Base-by-base conservation (phyloP, 2,888 invertebrate genomes). In the Mechanitis mazaeus region DNA sequence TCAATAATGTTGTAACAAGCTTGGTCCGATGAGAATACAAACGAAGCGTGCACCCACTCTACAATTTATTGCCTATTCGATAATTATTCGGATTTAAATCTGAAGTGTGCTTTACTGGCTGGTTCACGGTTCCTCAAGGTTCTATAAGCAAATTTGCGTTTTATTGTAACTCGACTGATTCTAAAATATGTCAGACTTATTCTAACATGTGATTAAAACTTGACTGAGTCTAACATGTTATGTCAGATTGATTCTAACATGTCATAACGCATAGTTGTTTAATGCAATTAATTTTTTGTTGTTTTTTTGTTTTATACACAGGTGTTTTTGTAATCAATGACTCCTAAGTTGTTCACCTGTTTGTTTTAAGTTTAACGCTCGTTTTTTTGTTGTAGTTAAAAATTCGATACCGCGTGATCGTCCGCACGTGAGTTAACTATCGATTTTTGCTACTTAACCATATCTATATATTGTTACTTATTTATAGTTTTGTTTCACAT, bases 41-140 rank as follows among this genome's bases (percentile, higher is more conserved):
- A 75, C 72, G 72, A 72, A 73, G 74, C 68, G 70, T 70, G 72
- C 75, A 74, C 79, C 77, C 78, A 76, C 79, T 75, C 75, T 68
- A 75, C 74, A 79, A 88, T 87, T 87, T 89, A 88, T 87, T 73
- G 78, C 82, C 78, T 80, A 80, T 83, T 78, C 81, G 81, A 87
- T 87, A 87, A 87, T 87, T 87, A 85, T 85, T 79, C 83, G 83
- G 84, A 86, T 84, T 84, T 84, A 81, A 82, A 80, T 79, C 77
- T 79, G 79, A 81, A 79, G 77, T 77, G 78, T 83, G 80, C 78
- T 80, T 80, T 83, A 84, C 83, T 79, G 81, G 76, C 76, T 76
- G 76, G 79, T 76, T 81, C 80, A 81, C 81, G 77, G 81, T 82
- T 80, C 80, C 82, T 84, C 78, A 83, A 79, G 76, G 76, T 74